These are phyloP conservation scores for Rallus limicola DNA, from an alignment of 2,113 vertebrate genomes.

Conservation along the genomic window DNA sequence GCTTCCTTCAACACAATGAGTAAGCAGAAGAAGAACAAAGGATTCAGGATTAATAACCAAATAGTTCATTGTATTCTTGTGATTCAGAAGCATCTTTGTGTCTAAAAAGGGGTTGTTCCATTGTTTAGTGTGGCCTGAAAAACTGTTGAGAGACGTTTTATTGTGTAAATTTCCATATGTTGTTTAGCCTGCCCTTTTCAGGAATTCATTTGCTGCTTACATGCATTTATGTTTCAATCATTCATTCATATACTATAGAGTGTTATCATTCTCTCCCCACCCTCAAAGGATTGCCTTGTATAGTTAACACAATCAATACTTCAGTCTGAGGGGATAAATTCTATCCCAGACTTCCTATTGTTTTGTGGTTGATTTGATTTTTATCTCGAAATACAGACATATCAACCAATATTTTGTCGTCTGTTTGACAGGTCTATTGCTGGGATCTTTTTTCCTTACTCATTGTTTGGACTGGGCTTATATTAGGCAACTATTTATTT, in stretches of 20 bases:
- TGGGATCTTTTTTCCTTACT: background rate
- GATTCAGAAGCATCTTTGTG: background rate
- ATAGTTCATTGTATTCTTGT: background rate
- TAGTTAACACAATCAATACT: conserved; percentile 40
- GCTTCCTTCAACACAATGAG: background rate
- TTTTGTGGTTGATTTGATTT: conserved; percentile 50
- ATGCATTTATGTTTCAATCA: conserved; percentile 36
- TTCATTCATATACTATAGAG: conserved; percentile 4
- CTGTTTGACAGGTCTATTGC: conserved; percentile 41
- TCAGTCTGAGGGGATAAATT: conserved; percentile 32
- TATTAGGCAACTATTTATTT: conserved; percentile 7
- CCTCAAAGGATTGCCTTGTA: background rate
- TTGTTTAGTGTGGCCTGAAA: background rate
- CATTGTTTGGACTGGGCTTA: conserved; percentile 19
- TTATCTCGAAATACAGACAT: conserved; percentile 35
- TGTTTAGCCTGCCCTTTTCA: conserved; percentile 52
- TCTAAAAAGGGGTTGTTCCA: background rate
- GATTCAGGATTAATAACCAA: conserved; percentile 1
- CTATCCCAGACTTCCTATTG: conserved; percentile 20
- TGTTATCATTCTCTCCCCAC: conserved; percentile 1
- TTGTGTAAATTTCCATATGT: conserved; percentile 29
- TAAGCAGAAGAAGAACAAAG: conserved; percentile 4
- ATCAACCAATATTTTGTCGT: conserved; percentile 42
- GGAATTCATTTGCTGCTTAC: conserved; percentile 47
- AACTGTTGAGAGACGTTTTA: conserved; percentile 2